Evolutionary conservation across 2,113 vertebrate species (phyloP).

Genomic region (Chroicocephalus ridibundus): DNA sequence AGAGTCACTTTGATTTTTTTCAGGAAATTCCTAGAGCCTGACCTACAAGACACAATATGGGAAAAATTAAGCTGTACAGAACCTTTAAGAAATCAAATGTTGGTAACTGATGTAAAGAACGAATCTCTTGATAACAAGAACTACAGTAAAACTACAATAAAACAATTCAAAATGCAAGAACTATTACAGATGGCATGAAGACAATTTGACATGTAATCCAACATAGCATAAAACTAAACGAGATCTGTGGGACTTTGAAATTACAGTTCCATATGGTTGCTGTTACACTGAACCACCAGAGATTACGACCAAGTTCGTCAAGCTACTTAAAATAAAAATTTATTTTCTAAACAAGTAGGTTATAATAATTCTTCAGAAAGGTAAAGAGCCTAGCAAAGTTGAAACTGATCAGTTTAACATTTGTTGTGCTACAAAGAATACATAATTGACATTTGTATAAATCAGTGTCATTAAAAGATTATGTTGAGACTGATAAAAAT

Average conservation of each 20-base stretch:
- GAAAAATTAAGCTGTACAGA: conserved; percentile 5
- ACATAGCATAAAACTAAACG: conserved; percentile 50
- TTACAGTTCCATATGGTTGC: conserved; percentile 66
- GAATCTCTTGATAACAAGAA: not conserved
- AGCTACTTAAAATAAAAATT: conserved; percentile 63
- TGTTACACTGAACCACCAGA: conserved; percentile 48
- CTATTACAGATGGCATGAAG: conserved; percentile 53
- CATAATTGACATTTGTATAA: not conserved
- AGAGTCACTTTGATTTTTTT: not conserved
- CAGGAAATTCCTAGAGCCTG: not conserved
- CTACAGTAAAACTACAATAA: conserved; percentile 17
- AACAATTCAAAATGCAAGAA: conserved; percentile 17
- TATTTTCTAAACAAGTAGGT: conserved; percentile 33
- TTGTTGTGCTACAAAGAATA: not conserved
- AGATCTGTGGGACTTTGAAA: conserved; percentile 67
- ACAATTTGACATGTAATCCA: conserved; percentile 65
- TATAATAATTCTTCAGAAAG: conserved; percentile 10
- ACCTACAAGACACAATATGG: not conserved
- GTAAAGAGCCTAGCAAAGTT: not conserved
- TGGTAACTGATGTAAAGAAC: not conserved
- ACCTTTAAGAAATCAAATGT: conserved; percentile 18
- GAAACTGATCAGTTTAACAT: not conserved
- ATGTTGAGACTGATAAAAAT: not conserved
- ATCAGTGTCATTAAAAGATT: not conserved
- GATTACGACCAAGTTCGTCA: conserved; percentile 46